Base-by-base conservation (phyloP, 2,797 vertebrate genomes). In the Lagocephalus sceleratus region DNA sequence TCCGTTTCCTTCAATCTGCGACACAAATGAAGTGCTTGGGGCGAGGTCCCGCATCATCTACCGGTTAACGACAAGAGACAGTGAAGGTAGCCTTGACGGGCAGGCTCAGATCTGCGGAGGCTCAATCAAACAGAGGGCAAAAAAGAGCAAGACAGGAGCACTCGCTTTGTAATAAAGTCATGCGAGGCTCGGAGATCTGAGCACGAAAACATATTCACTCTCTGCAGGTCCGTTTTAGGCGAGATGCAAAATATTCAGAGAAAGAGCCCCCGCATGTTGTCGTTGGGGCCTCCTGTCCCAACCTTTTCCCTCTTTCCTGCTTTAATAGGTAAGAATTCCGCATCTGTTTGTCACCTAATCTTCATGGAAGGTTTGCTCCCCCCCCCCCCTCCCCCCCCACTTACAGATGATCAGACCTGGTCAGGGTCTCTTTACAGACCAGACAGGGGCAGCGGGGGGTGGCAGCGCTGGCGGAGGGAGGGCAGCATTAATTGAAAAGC, bases 401-500 rank as follows among this genome's bases (percentile, higher is more conserved):
- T n/a, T n/a, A 16, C 61, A 53, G 55, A 73, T 64, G 49, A 75
- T 71, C 68, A 39, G 10, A 39, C n/a, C 26, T 55, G 20, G 6
- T 69, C 57, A 66, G 54, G 51, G 56, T 54, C 15, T 40, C 57
- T 51, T 59, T 40, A 29, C 66, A 50, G 68, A 72, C 78, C 68
- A 79, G 73, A 78, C 66, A 57, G 59, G 71, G 63, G 69, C 67
- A 66, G n/a, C n/a, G n/a, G n/a, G n/a, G n/a, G 81, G 66, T 51
- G 53, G 57, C 41, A 54, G 29, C 64, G 66, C 54, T 45, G 51
- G 47, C 71, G 58, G 68, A 65, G 58, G 55, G 57, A 71, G 72
- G 63, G 59, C 51, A 60, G 60, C 62, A 52, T 73, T 87, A 88
- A 90, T 86, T 90, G 81, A 89, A n/a, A 88, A 89, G 77, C 74